Evolutionary conservation across 2,797 vertebrate species (phyloP).

Genomic region (Merluccius polli): DNA sequence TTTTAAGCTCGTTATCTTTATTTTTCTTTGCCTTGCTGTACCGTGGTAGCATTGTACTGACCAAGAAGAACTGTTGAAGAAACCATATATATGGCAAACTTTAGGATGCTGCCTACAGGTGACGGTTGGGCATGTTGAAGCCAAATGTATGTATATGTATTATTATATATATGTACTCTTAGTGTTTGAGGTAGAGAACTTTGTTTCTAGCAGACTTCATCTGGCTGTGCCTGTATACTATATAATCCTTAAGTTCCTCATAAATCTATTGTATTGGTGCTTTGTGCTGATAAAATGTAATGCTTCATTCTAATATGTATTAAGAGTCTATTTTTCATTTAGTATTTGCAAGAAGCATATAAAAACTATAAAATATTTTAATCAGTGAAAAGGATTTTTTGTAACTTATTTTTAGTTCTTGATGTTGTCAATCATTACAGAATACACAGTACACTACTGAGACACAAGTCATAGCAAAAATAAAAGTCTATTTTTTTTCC

Average conservation of each 20-base stretch:
- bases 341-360: neutral
- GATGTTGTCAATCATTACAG: slow-evolving; percentile 3
- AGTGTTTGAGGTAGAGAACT: neutral
- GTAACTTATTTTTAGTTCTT: slow-evolving; percentile 13
- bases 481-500: neutral
- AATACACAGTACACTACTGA: neutral
- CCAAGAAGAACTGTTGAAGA: neutral
- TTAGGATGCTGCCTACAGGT: neutral
- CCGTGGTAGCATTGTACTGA: neutral
- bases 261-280: slow-evolving; percentile 4
- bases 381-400: neutral
- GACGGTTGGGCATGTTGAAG: neutral
- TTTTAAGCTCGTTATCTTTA: neutral
- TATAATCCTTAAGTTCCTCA: slow-evolving; percentile 3
- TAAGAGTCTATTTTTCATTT: slow-evolving; percentile 5
- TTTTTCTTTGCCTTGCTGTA: neutral
- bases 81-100: slow-evolving; percentile 1
- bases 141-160: neutral
- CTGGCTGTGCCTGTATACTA: neutral
- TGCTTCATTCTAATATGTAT: slow-evolving; percentile 4
- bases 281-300: slow-evolving; percentile 3
- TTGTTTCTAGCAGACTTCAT: neutral
- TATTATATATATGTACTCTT: neutral
- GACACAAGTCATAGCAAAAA: neutral
- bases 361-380: neutral